A percentile compares a stretch with the other conserved stretches of the same genome.
These are phyloP conservation scores for Zapornia atra DNA, from an alignment of 2,113 vertebrate genomes.

Conservation along the genomic window DNA sequence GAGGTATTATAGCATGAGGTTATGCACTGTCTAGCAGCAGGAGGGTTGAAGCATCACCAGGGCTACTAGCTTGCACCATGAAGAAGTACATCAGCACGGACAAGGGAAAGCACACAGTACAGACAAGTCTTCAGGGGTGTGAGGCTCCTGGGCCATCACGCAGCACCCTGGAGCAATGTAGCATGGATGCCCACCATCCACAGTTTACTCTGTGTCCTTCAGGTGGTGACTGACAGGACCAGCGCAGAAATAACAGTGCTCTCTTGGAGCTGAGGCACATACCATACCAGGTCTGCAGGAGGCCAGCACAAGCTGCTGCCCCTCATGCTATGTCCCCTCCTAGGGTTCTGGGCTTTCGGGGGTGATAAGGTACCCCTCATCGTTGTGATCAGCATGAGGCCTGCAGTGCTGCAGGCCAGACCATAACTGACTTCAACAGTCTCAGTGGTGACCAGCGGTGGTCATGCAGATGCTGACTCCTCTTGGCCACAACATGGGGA, in stretches of 20 bases:
- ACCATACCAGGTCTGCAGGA: neutral
- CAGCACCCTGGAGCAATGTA: neutral
- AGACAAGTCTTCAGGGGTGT: neutral
- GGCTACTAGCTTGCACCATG: neutral
- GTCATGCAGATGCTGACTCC: neutral
- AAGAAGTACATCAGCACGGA: rapidly evolving
- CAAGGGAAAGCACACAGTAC: neutral
- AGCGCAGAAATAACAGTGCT: neutral
- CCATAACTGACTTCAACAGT: neutral
- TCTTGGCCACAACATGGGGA: neutral
- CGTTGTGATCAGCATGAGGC: neutral
- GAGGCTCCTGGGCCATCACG: neutral
- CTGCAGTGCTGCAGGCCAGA: neutral
- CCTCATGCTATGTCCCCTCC: neutral
- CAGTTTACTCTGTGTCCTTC: neutral
- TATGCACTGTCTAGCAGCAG: neutral
- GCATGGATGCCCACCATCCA: rapidly evolving
- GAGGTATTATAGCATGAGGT: neutral
- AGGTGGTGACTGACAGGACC: neutral
- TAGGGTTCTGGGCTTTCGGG: rapidly evolving
- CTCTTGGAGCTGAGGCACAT: neutral
- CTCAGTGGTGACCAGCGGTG: neutral
- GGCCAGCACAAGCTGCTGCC: neutral
- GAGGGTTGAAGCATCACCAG: neutral
- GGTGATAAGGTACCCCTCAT: rapidly evolving